phyloP scores from a whole-genome alignment of 35 echinoderm and acorn worm genomes.

The Nesometra sesokonis region DNA sequence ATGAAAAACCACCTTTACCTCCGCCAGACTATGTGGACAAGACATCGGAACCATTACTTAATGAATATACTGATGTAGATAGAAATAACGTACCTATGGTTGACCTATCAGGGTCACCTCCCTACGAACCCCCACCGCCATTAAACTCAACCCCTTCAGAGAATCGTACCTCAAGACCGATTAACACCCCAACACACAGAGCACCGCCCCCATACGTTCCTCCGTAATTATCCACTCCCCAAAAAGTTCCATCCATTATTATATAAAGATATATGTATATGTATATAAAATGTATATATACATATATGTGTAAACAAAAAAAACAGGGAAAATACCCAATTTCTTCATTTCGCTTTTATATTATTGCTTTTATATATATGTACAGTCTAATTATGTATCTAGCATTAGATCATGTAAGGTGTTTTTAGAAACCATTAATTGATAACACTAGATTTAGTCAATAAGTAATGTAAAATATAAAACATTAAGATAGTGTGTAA shows the following conservation, averaged over 20 bases:
- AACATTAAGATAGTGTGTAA: no score
- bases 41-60: conserved; percentile 52
- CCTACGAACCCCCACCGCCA: conserved; percentile 66
- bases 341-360: neutral
- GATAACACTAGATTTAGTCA: neutral
- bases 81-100: conserved; percentile 78
- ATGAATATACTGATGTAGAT: conserved; percentile 47
- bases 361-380: neutral
- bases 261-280: no score
- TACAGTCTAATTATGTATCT: neutral
- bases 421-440: neutral
- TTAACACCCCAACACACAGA: conserved; percentile 69
- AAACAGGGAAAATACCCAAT: neutral
- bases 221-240: conserved; percentile 23
- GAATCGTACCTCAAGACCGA: conserved; percentile 55
- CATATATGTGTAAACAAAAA: neutral
- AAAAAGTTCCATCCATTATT: no score
- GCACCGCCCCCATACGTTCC: conserved; percentile 90
- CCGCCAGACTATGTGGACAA: conserved; percentile 66
- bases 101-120: conserved; percentile 61
- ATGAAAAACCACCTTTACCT: conserved; percentile 87
- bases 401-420: neutral
- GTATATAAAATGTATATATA: neutral
- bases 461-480: no score
- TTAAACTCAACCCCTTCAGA: conserved; percentile 68